Conservation (phyloP, 2,113 vertebrate genomes). For the Menidia beryllina region DNA sequence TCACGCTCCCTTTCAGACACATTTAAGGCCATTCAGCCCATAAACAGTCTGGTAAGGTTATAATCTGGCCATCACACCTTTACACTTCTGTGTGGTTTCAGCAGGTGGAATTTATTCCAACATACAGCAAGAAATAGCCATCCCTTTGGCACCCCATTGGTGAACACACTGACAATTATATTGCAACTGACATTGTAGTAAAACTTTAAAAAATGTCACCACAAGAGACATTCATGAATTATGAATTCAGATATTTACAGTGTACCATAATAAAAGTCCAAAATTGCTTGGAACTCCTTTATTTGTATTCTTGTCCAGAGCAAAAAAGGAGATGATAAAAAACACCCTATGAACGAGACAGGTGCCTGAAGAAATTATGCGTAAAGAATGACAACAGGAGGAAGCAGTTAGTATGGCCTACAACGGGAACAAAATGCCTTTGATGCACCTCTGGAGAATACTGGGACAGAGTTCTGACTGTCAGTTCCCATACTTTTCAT, state of each 20-base stretch:
- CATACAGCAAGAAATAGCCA: constrained; percentile 15
- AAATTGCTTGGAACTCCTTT: background rate
- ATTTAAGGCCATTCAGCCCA: constrained; percentile 30
- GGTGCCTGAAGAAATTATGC: constrained; percentile 4
- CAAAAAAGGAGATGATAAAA: background rate
- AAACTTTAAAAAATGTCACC: constrained; percentile 36
- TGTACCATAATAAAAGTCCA: background rate
- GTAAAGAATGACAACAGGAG: constrained; percentile 4
- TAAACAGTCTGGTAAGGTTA: constrained; percentile 45
- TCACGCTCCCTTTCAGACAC: constrained; percentile 38
- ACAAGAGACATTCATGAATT: background rate
- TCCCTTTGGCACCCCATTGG: too few relatives aligned
- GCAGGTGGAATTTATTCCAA: constrained; percentile 31
- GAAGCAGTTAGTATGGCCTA: background rate
- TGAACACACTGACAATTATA: constrained; percentile 2
- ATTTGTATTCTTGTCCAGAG: constrained; percentile 4
- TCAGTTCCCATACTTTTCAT: constrained; percentile 2
- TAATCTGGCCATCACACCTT: constrained; percentile 53
- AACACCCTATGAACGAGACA: background rate
- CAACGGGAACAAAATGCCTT: background rate
- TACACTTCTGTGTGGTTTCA: constrained; percentile 36
- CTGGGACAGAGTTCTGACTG: background rate
- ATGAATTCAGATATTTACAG: constrained; percentile 4
- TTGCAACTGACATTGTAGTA: constrained; percentile 36
- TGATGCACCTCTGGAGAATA: background rate